These are phyloP conservation scores for Hippasteria phrygiana DNA, from an alignment of 53 echinoderm and acorn worm genomes.

Conservation along the genomic window DNA sequence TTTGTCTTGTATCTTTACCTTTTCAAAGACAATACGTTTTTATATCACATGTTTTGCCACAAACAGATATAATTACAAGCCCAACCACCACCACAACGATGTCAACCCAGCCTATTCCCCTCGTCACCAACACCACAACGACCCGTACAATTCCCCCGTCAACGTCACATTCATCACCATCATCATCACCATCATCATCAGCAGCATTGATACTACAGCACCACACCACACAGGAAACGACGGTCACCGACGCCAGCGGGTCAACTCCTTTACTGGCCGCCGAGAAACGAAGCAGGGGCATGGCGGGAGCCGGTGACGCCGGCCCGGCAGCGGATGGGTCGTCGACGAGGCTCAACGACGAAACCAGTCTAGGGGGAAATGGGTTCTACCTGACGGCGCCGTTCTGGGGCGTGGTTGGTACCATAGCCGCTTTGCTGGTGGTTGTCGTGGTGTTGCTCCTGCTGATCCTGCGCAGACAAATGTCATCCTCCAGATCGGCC, in stretches of 20 bases:
- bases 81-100: background rate
- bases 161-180: too few relatives aligned
- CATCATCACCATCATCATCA: background rate
- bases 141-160: background rate
- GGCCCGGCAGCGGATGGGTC: slow-evolving; percentile 18
- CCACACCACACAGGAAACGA: slow-evolving; percentile 18
- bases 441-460: slow-evolving; percentile 36
- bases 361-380: background rate
- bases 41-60: background rate
- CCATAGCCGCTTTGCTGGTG: slow-evolving; percentile 24
- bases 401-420: slow-evolving; percentile 52
- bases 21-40: background rate
- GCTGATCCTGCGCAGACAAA: slow-evolving; percentile 25
- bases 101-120: background rate
- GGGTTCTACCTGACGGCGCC: slow-evolving; percentile 45
- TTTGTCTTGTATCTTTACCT: too few relatives aligned
- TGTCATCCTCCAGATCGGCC: slow-evolving; percentile 12
- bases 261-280: too few relatives aligned
- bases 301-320: background rate
- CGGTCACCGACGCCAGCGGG: background rate
- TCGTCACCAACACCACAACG: background rate
- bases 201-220: background rate
- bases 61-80: background rate
- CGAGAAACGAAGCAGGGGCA: background rate
- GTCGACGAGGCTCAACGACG: slow-evolving; percentile 15